These are phyloP conservation scores for Mionectes olivaceus DNA, from an alignment of 2,797 vertebrate genomes.

Conservation along the genomic window DNA sequence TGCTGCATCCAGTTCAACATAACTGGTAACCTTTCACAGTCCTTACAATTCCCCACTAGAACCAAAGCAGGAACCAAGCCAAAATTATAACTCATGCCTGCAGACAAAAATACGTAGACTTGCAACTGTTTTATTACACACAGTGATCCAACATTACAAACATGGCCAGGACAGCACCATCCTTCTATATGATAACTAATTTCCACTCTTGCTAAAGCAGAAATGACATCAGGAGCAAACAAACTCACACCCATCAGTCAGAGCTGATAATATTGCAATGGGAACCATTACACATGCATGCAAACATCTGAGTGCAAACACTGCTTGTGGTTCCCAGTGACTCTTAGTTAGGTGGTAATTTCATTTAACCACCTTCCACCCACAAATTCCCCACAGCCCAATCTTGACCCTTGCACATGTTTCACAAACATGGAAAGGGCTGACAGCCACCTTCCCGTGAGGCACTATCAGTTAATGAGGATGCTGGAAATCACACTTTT, in stretches of 20 bases:
- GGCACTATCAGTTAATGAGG: neutral
- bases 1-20: neutral
- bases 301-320: neutral
- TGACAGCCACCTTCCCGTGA: neutral
- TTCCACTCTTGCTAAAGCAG: neutral
- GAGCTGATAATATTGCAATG: neutral
- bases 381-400: neutral
- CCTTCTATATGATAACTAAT: neutral
- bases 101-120: neutral
- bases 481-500: neutral
- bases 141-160: neutral
- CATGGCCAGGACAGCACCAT: neutral
- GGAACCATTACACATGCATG: neutral
- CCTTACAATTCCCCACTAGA: neutral
- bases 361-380: neutral
- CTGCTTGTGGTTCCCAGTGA: neutral
- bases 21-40: neutral
- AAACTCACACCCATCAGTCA: neutral
- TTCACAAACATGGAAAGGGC: neutral
- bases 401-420: neutral
- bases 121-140: neutral
- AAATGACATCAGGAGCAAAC: neutral
- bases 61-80: neutral
- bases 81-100: neutral
- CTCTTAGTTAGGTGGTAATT: neutral